Base-by-base conservation (phyloP, 2,113 vertebrate species). In the Crotalus helleri region DNA sequence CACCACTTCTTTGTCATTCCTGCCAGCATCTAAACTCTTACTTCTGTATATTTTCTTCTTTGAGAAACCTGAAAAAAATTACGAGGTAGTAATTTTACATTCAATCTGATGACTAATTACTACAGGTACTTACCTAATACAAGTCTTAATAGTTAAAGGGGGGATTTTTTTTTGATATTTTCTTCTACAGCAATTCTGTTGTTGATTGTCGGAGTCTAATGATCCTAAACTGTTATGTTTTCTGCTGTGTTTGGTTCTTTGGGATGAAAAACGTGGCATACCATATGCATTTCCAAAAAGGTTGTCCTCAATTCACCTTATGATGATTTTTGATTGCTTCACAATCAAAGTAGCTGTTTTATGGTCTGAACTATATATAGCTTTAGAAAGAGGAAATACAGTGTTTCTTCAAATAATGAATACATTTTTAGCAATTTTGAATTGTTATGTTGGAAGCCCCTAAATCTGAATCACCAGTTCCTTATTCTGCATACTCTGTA, bases 21-120 rank as follows among this genome's bases (percentile, higher is more conserved):
- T 94, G 93, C 95, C 95, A 96, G 91, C 54, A 95, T 17, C 81
- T 94, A 94, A 88, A 95, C 94, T 94, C 87, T 87, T 88, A 39
- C 95, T 96, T 94, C 93, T 95, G 94, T 96, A 94, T 95, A 94
- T 96, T 91, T 94, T 96, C 61, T 94, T 94, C 88, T 92, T 89
- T 64, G 26, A 93, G 93, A 95, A 96, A 95, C 93, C 93, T 95
- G 93, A 93, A 94, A 12, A 93, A 51, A 92, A 93, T 64, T 96
- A 89, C 87, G 59, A 89, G 90, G 92, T 95, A 94, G 89, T 95
- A 94, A 95, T 9, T 0, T 91, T 94, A 94, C 57, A 59, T 91
- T 95, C 90, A 95, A 91, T 69, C 3, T 0, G 21, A 95, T 93
- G 85, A 95, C 55, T 95, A 95, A 95, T 93, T 94, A 61, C 94